Evolutionary conservation across 2,797 vertebrate genomes (phyloP).

Genomic region (Chelon auratus): DNA sequence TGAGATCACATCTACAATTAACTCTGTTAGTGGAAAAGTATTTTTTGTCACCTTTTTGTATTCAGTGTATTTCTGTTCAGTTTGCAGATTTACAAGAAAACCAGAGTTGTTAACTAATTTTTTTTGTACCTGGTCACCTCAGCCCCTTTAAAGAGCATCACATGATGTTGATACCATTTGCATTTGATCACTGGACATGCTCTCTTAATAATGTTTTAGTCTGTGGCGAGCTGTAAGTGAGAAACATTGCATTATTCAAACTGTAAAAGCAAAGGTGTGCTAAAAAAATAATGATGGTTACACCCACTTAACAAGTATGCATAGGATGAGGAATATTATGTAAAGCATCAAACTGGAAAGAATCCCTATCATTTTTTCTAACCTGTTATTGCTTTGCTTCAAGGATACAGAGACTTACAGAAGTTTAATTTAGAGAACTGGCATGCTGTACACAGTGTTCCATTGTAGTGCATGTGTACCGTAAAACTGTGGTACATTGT

Average conservation of each 20-base stretch:
- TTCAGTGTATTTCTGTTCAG: constrained; percentile 29
- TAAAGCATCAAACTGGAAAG: no score
- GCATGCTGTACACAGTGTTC: neutral
- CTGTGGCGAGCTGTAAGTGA: no score
- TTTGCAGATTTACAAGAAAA: constrained; percentile 32
- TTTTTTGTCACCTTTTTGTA: constrained; percentile 43
- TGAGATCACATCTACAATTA: constrained; percentile 55
- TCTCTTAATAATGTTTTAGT: no score
- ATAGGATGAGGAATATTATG: no score
- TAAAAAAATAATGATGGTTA: no score
- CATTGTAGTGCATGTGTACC: neutral
- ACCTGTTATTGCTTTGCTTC: no score
- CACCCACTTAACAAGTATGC: no score
- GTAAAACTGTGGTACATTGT: neutral
- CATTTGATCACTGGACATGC: neutral
- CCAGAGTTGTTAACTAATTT: constrained; percentile 34
- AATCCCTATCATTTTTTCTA: no score
- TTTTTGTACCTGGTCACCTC: neutral
- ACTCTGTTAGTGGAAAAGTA: constrained; percentile 43
- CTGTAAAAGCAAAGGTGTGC: no score
- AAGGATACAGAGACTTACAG: no score
- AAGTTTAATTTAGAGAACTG: no score
- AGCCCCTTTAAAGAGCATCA: constrained; percentile 4
- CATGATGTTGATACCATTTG: neutral
- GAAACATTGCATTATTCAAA: no score